A percentile compares a stretch with the other conserved stretches of the same genome.
These are phyloP conservation scores for Peromyscus leucopus DNA, from an alignment of 2,113 vertebrate genomes.

Conservation along the genomic window DNA sequence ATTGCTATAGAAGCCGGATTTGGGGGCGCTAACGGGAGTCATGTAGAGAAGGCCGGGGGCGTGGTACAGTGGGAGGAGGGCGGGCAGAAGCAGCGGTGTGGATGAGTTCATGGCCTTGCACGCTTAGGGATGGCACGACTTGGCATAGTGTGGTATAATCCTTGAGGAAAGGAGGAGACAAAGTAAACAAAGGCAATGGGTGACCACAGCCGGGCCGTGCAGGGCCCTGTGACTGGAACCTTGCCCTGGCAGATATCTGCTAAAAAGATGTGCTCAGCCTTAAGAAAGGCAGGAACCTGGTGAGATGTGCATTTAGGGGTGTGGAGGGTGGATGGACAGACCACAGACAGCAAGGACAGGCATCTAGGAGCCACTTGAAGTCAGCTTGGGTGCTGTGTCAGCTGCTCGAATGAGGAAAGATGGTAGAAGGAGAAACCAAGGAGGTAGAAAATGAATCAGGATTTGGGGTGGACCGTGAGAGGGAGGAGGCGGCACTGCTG, in stretches of 20 bases:
- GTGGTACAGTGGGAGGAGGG: background rate
- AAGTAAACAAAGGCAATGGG: background rate
- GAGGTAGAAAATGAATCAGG: background rate
- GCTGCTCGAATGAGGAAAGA: background rate
- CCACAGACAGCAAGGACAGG: background rate
- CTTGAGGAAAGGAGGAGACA: background rate
- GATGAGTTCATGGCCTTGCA: rapidly evolving
- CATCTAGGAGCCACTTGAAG: background rate
- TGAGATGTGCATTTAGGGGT: background rate
- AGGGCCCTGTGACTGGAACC: background rate
- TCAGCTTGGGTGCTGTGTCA: background rate
- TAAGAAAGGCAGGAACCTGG: background rate
- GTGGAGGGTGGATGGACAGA: background rate
- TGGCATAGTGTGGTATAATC: background rate
- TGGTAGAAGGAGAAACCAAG: background rate
- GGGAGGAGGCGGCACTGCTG: background rate
- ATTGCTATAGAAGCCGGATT: background rate
- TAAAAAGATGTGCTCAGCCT: background rate
- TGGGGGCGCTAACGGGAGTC: background rate
- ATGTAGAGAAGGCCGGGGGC: rapidly evolving
- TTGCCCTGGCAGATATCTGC: background rate
- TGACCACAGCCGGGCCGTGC: background rate
- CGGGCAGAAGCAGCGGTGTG: background rate
- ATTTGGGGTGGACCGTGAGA: background rate
- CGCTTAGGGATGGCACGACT: no score